Evolutionary conservation across 2,113 vertebrate species (phyloP).

Genomic region (Stercorarius parasiticus): DNA sequence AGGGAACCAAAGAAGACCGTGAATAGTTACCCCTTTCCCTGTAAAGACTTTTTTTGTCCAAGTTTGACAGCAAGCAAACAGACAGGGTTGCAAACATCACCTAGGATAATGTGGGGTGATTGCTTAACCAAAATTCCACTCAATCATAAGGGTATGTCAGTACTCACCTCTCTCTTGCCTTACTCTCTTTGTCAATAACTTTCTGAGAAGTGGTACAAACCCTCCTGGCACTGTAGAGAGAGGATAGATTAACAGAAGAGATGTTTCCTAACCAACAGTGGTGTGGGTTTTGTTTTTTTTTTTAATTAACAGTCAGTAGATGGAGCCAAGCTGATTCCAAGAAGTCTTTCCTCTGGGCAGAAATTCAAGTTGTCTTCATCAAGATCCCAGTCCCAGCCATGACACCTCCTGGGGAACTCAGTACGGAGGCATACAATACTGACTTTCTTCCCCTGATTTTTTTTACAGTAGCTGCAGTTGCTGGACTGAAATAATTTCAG

Average conservation of each 20-base stretch:
- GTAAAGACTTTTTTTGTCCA: not conserved
- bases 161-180: not conserved
- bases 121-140: not conserved
- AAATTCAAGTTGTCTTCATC: not conserved
- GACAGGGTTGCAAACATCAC: not conserved
- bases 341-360: not conserved
- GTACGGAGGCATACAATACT: not conserved
- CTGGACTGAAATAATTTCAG: not conserved
- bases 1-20: not conserved
- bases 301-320: not conserved
- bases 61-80: not conserved
- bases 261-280: not conserved
- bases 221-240: not conserved
- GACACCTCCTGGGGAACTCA: not conserved
- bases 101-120: not conserved
- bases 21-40: not conserved
- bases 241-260: not conserved
- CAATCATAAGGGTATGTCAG: not conserved
- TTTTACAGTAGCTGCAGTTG: not conserved
- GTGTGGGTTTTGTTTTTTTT: no score
- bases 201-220: not conserved
- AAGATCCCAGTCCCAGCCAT: not conserved
- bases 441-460: not conserved
- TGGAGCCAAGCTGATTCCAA: not conserved
- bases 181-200: not conserved